These are phyloP conservation scores for Drosophila erecta DNA, from an alignment of 1,140 invertebrate genomes.

Conservation along the genomic window DNA sequence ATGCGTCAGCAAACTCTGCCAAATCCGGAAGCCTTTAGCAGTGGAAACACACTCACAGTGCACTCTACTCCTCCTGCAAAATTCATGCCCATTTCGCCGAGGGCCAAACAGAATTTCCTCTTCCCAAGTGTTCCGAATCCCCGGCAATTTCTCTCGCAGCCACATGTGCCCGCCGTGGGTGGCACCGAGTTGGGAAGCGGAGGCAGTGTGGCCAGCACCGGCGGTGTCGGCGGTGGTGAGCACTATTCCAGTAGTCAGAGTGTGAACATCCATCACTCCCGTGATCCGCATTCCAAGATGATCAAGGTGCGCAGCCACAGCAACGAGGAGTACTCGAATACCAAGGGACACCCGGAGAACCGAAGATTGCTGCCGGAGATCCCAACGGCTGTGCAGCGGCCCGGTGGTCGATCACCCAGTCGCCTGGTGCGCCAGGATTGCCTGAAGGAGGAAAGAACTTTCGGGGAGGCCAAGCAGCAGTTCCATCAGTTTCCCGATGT, in stretches of 20 bases:
- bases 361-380: constrained; percentile 79
- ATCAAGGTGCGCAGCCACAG: constrained; percentile 84
- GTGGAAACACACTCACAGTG: constrained; percentile 76
- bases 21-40: constrained; percentile 79
- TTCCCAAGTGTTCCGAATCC: constrained; percentile 82
- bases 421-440: constrained; percentile 82
- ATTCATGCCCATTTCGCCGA: constrained; percentile 82
- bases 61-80: constrained; percentile 69
- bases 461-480: constrained; percentile 83
- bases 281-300: constrained; percentile 81
- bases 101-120: constrained; percentile 83
- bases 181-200: constrained; percentile 58
- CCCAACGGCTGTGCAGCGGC: constrained; percentile 58
- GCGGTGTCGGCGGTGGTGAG: constrained; percentile 61
- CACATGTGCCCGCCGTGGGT: constrained; percentile 78
- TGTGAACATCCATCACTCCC: constrained; percentile 79
- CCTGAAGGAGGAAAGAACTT: constrained; percentile 81
- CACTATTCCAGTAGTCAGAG: constrained; percentile 84
- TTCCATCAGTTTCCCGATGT: constrained; percentile 80
- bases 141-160: constrained; percentile 80
- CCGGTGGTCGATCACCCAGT: constrained; percentile 72
- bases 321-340: constrained; percentile 83
- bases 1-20: constrained; percentile 83
- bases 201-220: constrained; percentile 56
- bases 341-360: constrained; percentile 67